Evolutionary conservation across 35 echinoderm and acorn worm genomes (phyloP).

Genomic region (Ophioderma brevispina): DNA sequence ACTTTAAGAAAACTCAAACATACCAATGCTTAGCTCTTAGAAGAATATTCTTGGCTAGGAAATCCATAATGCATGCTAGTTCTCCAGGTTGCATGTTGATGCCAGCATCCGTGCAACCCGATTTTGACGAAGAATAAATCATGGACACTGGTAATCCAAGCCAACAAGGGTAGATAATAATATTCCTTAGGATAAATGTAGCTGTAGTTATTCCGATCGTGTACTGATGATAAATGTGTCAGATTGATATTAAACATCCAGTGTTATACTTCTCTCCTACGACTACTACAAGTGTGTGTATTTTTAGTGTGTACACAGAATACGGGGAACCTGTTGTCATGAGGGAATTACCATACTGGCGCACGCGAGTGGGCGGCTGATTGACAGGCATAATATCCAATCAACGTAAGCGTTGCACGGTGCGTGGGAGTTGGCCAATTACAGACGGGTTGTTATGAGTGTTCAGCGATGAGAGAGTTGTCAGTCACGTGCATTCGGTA

Average conservation of each 20-base stretch:
- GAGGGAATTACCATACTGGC: background rate
- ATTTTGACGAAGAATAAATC: background rate
- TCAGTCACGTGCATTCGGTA: background rate
- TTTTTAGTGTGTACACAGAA: too few relatives aligned
- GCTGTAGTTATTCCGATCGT: too few relatives aligned
- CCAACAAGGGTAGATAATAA: too few relatives aligned
- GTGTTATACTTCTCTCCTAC: too few relatives aligned
- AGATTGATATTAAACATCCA: too few relatives aligned
- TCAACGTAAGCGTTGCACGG: background rate
- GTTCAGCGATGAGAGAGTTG: background rate
- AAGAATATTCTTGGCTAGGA: slow-evolving; percentile 26
- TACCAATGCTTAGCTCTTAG: slow-evolving; percentile 61
- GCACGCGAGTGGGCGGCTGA: slow-evolving; percentile 68
- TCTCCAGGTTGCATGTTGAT: slow-evolving; percentile 27
- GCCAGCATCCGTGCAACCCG: background rate
- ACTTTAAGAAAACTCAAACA: too few relatives aligned
- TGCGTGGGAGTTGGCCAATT: background rate
- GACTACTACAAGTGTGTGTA: too few relatives aligned
- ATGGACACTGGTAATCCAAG: background rate
- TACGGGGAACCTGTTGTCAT: too few relatives aligned
- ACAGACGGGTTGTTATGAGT: background rate
- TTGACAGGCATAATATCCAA: background rate
- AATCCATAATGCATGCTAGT: slow-evolving; percentile 44
- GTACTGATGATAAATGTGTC: too few relatives aligned
- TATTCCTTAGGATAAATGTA: too few relatives aligned